These are phyloP conservation scores for Hydrotaea diabolus DNA, from an alignment of 2,888 invertebrate genomes.

Conservation along the genomic window DNA sequence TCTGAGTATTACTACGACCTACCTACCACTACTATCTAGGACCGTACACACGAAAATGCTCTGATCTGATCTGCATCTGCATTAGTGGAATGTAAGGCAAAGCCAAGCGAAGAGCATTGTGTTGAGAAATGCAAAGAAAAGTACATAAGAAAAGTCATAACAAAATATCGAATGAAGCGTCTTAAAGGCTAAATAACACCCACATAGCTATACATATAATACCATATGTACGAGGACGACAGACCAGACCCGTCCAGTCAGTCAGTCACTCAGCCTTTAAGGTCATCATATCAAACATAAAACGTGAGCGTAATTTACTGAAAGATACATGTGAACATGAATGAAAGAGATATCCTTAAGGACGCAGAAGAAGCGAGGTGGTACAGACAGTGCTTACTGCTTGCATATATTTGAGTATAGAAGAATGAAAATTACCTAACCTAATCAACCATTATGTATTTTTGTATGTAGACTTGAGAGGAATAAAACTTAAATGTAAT, in stretches of 20 bases:
- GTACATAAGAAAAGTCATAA: too few relatives aligned
- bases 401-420: conserved; percentile 33
- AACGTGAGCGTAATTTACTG: neutral
- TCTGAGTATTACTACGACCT: neutral
- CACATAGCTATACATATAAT: neutral
- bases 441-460: conserved; percentile 30
- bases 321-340: neutral
- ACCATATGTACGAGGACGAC: too few relatives aligned
- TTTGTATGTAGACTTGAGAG: conserved; percentile 30
- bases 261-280: conserved; percentile 15
- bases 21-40: neutral
- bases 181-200: conserved; percentile 4
- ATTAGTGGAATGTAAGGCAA: conserved; percentile 10
- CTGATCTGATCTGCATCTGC: neutral
- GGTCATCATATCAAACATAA: neutral
- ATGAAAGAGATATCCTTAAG: neutral
- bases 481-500: neutral
- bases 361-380: neutral
- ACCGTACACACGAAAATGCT: conserved; percentile 13
- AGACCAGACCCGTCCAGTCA: neutral
- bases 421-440: conserved; percentile 21
- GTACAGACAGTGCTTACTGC: neutral
- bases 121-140: neutral
- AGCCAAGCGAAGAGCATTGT: conserved; percentile 21
- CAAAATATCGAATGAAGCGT: neutral